Conservation (phyloP, 2,888 invertebrate species). For the Tupiocoris notatus region DNA sequence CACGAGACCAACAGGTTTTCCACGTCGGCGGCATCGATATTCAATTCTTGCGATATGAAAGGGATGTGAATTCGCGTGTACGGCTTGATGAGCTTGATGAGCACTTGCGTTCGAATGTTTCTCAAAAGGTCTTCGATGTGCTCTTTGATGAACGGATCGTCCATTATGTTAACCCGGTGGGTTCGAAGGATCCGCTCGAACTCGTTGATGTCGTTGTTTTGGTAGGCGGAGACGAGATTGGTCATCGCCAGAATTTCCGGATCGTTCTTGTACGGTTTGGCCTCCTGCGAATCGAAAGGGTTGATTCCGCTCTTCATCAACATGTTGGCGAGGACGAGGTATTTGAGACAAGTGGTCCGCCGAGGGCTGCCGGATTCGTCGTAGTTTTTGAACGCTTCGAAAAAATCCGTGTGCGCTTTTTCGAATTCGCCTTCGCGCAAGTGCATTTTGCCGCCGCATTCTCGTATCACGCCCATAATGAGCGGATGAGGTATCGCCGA, state of each 20-base stretch:
- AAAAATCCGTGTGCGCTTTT: constrained; percentile 98
- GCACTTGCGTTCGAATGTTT: constrained; percentile 91
- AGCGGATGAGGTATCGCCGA: constrained; percentile 99
- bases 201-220: constrained; percentile 97
- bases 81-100: constrained; percentile 94
- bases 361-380: constrained; percentile 98
- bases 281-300: constrained; percentile 99
- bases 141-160: constrained; percentile 97
- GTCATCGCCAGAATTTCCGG: constrained; percentile 99
- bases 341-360: constrained; percentile 95
- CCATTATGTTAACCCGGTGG: constrained; percentile 95
- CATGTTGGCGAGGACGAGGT: constrained; percentile 98
- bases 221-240: constrained; percentile 93
- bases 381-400: constrained; percentile 99
- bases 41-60: constrained; percentile 92
- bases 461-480: constrained; percentile 99
- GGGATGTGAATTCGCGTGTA: constrained; percentile 98
- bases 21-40: constrained; percentile 91
- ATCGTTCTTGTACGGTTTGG: constrained; percentile 99
- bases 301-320: constrained; percentile 99
- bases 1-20: constrained; percentile 95
- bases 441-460: constrained; percentile 99
- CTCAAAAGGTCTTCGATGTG: constrained; percentile 96
- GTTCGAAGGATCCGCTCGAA: constrained; percentile 95
- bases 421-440: constrained; percentile 97